A percentile compares a stretch with the other conserved stretches of the same genome.
phyloP scores from a whole-genome alignment of 2,797 vertebrate genomes.

The Scolopax bukidnonensis region DNA sequence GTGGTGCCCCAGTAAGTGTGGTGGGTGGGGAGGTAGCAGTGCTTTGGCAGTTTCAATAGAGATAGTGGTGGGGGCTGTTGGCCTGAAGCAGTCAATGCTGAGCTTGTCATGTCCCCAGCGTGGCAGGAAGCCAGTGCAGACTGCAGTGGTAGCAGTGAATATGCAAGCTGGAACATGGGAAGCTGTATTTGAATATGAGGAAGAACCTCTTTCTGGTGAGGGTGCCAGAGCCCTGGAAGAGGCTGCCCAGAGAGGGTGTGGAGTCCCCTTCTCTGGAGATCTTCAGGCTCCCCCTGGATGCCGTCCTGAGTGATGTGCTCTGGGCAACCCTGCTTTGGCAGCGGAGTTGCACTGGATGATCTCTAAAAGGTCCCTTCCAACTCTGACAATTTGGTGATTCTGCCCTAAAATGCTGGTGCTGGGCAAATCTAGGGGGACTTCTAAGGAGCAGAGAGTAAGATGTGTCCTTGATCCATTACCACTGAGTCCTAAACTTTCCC shows the following conservation, averaged over 20 bases:
- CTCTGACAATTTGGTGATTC: too few species aligned
- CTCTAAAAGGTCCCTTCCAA: too few species aligned
- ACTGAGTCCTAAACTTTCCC: neutral
- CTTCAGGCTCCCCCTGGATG: too few species aligned
- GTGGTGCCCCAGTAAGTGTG: fast-evolving
- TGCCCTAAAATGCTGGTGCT: neutral
- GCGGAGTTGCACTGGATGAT: too few species aligned
- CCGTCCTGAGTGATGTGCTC: too few species aligned
- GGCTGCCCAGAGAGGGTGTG: too few species aligned
- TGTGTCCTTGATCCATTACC: neutral
- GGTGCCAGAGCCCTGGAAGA: too few species aligned
- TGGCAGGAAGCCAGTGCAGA: neutral
- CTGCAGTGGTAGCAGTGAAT: neutral
- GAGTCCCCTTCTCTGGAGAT: too few species aligned
- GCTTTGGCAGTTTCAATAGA: neutral
- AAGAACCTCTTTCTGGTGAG: too few species aligned
- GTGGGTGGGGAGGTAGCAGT: neutral
- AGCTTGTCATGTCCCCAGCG: fast-evolving
- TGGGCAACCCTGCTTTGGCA: too few species aligned
- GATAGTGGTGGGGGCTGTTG: neutral
- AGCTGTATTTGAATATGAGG: too few species aligned
- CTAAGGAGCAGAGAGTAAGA: neutral
- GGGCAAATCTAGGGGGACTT: neutral
- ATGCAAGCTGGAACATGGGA: too few species aligned
- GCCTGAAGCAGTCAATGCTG: neutral